Base-by-base conservation (phyloP, 1,140 invertebrate genomes). In the Brachionus plicatilis region DNA sequence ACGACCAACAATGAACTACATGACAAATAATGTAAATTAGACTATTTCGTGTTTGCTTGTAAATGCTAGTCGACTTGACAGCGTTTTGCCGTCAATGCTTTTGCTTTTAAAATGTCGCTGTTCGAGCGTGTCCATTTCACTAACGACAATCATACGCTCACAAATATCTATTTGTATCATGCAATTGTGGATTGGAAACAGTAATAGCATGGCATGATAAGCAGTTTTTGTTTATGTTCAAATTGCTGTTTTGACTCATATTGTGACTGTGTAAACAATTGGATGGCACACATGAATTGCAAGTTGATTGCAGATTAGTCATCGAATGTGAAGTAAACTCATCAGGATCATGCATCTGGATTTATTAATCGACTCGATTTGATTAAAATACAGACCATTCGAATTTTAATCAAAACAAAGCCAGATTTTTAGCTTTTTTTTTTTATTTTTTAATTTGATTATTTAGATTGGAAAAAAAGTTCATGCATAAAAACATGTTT, bases 1-100 rank as follows among this genome's bases (percentile, higher is more conserved):
- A 20, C 53, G 53, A 11, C 53, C 53, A 20, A 24, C 17, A 60
- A 60, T 60, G 53, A 60, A 60, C 53, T 60, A 60, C 53, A 60
- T 60, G 53, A 60, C 53, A 60, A 60, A 60, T 60, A 60, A 60
- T 60, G 53, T 60, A 60, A 60, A 60, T 60, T 60, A 60, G 53
- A 60, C 53, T 60, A 60, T 60, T 60, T 60, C 53, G 53, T 60
- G 53, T 60, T 60, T 60, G 53, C 53, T 60, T 60, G 53, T 60
- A 60, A 60, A 60, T 60, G 53, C 20, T 60, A 60, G 17, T 27
- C 20, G 53, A 60, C 8, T 8, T 60, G 9, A 60, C 9, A 60
- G 53, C 53, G 9, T 0, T 60, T 60, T 60, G 53, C 53, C 53
- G 53, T 20, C 53, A 8, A 3, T 60, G 20, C 6, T 37, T 9